phyloP scores from a whole-genome alignment of 2,113 vertebrate species.

The Anser cygnoides region DNA sequence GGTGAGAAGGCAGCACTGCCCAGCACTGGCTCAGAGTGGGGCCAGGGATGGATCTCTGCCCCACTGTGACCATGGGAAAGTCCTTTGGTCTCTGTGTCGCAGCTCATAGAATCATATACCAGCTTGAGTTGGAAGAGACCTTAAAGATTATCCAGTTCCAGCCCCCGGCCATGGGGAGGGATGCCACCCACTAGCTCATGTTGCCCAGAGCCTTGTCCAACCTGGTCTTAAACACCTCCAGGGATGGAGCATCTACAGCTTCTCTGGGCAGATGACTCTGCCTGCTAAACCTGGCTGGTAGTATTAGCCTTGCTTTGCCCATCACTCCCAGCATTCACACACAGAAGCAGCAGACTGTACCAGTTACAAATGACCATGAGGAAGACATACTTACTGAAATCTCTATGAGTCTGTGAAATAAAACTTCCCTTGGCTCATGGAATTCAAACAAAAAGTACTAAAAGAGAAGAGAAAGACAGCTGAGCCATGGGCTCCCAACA shows the following conservation, averaged over 20 bases:
- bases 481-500: not conserved
- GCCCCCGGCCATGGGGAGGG: no score
- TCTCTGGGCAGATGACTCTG: not conserved
- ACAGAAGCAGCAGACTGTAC: not conserved
- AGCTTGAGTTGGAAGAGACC: no score
- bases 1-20: not conserved
- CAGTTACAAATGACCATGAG: not conserved
- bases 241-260: no score
- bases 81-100: not conserved
- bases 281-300: not conserved
- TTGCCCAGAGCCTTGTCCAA: no score
- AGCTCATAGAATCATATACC: no score
- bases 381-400: conserved; percentile 79
- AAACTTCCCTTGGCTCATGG: conserved; percentile 81
- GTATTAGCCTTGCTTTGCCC: not conserved
- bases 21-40: not conserved
- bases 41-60: not conserved
- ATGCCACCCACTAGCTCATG: no score
- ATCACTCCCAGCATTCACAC: not conserved
- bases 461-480: conserved; percentile 28
- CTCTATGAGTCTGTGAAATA: conserved; percentile 91
- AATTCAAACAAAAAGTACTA: conserved; percentile 97
- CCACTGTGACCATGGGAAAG: not conserved
- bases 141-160: no score
- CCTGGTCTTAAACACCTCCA: no score